These are phyloP conservation scores for Agapornis canus DNA, from an alignment of 2,797 vertebrate species.

Conservation along the genomic window DNA sequence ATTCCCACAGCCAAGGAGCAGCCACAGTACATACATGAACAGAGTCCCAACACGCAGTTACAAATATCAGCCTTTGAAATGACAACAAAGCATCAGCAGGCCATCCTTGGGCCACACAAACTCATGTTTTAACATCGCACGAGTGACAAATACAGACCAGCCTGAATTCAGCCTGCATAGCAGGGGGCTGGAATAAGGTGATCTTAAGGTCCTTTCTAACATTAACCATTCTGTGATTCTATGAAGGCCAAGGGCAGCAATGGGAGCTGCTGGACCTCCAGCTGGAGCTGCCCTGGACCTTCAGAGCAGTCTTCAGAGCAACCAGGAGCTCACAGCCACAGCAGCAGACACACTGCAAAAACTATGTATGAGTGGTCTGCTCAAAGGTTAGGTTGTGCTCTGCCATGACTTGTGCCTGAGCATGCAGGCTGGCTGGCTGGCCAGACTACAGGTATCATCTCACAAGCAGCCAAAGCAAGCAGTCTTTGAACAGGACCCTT, in stretches of 20 bases:
- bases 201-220: background rate
- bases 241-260: background rate
- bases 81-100: fast-evolving
- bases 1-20: background rate
- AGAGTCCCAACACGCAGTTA: background rate
- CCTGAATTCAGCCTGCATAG: background rate
- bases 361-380: fast-evolving
- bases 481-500: background rate
- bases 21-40: background rate
- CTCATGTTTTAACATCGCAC: background rate
- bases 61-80: background rate
- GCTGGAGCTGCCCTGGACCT: background rate
- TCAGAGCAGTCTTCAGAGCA: background rate
- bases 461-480: background rate
- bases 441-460: fast-evolving
- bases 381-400: fast-evolving
- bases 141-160: background rate
- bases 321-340: background rate
- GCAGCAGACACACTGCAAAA: fast-evolving
- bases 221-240: background rate
- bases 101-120: background rate
- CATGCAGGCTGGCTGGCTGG: background rate
- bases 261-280: fast-evolving
- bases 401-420: background rate
- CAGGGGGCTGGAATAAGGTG: background rate